Base-by-base conservation (phyloP, 2,113 vertebrate species). In the Sebastes schlegelii region DNA sequence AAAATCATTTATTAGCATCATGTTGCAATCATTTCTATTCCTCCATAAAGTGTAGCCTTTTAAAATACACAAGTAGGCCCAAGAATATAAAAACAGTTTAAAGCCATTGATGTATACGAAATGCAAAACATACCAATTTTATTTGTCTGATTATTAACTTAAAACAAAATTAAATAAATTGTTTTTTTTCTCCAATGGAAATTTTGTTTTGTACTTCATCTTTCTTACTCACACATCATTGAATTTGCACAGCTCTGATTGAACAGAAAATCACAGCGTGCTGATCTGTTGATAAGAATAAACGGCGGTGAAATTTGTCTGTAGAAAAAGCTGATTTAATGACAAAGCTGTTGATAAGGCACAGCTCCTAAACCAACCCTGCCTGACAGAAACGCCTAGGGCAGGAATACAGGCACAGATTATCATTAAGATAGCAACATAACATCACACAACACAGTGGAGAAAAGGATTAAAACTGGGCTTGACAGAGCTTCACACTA, bases 361-460 rank as follows among this genome's bases (percentile, higher is more conserved):
- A 42, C 68, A 76, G 87, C 88, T 91, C 89, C 88, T 87, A 84
- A 89, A 91, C 85, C 92, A 88, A 82, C 88, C 79, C 90, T 57
- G 88, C 21, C 90, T 92, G 90, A 92, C 90, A 93, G 91, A 90
- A 89, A 86, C 79, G 92, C 93, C 91, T 61, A 58, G 86, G 92
- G 91, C 86, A 91, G 91, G 92, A 92, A 93, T 92, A 92, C 90
- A 89, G 90, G 88, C 91, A 89, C 72, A 91, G 92, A 95, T 95
- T 93, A 94, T 94, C 93, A 95, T 95, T 94, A 94, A 92, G 93
- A 94, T 94, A 94, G 87, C 92, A 92, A 86, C 85, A 86, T 76
- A 92, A 94, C 91, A 93, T 93, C 84, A 85, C 90, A 93, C 88
- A 92, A 90, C 91, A 92, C 83, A 89, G 86, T 84, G 80, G 79